Base-by-base conservation (phyloP, 2,888 invertebrate genomes). In the Eupithecia insigniata region DNA sequence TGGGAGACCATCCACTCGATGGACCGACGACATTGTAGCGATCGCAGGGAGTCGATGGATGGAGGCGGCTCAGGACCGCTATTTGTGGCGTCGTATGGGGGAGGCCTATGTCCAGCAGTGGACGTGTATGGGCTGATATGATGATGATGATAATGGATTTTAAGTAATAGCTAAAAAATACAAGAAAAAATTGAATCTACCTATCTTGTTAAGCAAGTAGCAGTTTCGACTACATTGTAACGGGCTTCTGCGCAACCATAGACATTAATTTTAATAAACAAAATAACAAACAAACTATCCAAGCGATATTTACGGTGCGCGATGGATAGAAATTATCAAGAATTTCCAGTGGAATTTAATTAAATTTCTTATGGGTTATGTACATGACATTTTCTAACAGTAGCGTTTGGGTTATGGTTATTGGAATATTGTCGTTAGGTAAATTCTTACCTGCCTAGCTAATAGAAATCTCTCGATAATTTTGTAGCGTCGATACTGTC, bases 391-490 rank as follows among this genome's bases (percentile, higher is more conserved):
- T 55, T 55, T 55, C 26, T 26, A 26, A 55, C 55, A 26, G 16
- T 8, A 22, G 26, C 26, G 55, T 26, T 55, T 55, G 55, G 55
- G 55, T 55, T 55, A 55, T 55, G 55, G 55, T 55, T 55, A 55
- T 55, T 55, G 26, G 55, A 55, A 55, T 26, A 55, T 26, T 55
- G 22, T 55, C 14, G 14, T 55, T n/a, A 46, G 46, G 18, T 46
- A 18, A 2, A 39, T 43, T 18, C n/a, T 14, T 46, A 51, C 6
- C 22, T 51, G n/a, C 22, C 10, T 46, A n/a, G 2, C 22, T 22
- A 51, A 22, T 51, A 51, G 5, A 46, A 43, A 51, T 51, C 3
- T 22, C 2, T 51, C 22, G 22, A 3, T 51, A 51, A 22, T 43
- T 2, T 8, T 10, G 22, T 22, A 22, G 46, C 46, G 10, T 51